A percentile compares a stretch with the other conserved stretches of the same genome.
These are phyloP conservation scores for Zosterops japonicus DNA, from an alignment of 2,113 vertebrate species.

Conservation along the genomic window DNA sequence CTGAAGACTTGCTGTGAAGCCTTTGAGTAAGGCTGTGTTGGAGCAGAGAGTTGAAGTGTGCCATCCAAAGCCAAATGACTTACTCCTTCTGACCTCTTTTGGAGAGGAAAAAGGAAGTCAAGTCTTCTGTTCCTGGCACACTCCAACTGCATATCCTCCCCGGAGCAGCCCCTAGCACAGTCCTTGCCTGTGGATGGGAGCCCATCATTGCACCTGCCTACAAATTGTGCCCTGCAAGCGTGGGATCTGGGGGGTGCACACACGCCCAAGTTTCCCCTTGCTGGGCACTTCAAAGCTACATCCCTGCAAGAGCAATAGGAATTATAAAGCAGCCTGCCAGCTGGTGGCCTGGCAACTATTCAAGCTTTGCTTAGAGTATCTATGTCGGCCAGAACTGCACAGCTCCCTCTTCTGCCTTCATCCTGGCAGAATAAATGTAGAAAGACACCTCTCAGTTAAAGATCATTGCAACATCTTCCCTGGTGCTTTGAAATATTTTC, in stretches of 20 bases:
- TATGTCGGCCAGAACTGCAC: background rate
- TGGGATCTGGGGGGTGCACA: too few relatives aligned
- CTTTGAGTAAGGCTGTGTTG: background rate
- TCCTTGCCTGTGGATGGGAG: background rate
- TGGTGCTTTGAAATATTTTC: conserved; percentile 13
- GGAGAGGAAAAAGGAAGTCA: background rate
- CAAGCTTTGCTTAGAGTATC: background rate
- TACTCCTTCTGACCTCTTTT: background rate
- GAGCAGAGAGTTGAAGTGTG: background rate
- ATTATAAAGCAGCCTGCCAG: background rate
- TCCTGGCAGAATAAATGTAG: background rate
- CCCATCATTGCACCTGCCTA: background rate
- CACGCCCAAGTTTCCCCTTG: background rate
- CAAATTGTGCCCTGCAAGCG: fast-evolving
- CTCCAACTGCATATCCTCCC: background rate
- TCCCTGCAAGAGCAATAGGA: background rate
- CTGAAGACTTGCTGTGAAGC: background rate
- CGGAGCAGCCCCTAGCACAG: fast-evolving
- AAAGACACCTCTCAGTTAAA: background rate
- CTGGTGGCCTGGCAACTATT: background rate
- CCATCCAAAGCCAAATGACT: background rate
- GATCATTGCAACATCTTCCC: background rate
- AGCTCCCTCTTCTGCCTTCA: background rate
- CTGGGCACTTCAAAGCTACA: background rate
- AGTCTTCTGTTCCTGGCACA: background rate